Percentiles rank a stretch among this genome's conserved stretches.
Conservation (phyloP, 1,140 invertebrate genomes). For the Euura lappo region DNA sequence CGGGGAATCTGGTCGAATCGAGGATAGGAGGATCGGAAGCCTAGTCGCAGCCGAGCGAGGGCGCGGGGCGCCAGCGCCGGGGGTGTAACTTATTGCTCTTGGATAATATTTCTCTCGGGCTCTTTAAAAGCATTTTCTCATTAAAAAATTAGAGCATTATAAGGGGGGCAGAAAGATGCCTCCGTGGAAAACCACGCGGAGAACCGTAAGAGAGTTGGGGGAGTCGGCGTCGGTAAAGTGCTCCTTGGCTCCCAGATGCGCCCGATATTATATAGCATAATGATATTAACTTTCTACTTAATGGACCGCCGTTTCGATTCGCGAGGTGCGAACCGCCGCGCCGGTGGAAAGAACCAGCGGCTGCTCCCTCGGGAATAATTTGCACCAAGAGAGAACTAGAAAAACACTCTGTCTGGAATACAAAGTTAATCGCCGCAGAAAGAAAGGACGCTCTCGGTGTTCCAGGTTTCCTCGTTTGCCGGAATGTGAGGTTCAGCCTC, state of each 20-base stretch:
- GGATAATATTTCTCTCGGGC: conserved; percentile 57
- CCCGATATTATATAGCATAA: conserved; percentile 62
- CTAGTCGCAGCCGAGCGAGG: too few species aligned
- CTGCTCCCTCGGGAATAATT: neutral
- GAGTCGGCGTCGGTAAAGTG: conserved; percentile 50
- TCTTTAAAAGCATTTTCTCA: conserved; percentile 64
- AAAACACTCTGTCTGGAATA: neutral
- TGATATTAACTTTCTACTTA: conserved; percentile 64
- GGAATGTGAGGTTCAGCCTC: neutral
- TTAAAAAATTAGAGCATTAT: conserved; percentile 61
- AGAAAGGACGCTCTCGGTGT: neutral
- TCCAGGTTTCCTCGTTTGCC: neutral
- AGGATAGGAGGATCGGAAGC: too few species aligned
- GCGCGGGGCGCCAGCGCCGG: conserved; percentile 33
- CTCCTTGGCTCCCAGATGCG: conserved; percentile 61
- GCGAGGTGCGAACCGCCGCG: conserved; percentile 47
- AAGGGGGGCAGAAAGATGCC: conserved; percentile 26
- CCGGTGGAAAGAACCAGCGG: conserved; percentile 17
- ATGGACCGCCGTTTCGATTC: conserved; percentile 62
- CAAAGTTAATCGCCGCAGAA: neutral
- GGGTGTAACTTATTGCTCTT: conserved; percentile 58
- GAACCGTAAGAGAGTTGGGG: conserved; percentile 25
- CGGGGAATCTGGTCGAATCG: too few species aligned
- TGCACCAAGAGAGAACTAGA: neutral
- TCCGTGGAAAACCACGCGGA: conserved; percentile 24